Percentiles rank a stretch among this genome's conserved stretches.
phyloP scores from a whole-genome alignment of 2,888 invertebrate species.

The Drosophila affinis region DNA sequence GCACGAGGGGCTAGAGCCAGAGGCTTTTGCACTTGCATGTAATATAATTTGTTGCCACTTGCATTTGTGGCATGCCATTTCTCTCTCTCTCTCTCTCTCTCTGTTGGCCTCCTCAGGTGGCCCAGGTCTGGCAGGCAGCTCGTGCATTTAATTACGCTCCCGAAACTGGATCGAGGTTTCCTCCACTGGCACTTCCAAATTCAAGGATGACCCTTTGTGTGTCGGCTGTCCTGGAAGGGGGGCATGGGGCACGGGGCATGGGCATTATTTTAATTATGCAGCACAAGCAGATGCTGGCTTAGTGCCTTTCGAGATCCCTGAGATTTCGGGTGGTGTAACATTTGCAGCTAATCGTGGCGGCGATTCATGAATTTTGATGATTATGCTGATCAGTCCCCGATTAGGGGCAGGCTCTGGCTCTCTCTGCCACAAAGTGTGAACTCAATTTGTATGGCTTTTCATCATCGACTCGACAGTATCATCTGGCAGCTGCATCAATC shows the following conservation, averaged over 20 bases:
- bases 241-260: too few relatives aligned
- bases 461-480: slow-evolving; percentile 50
- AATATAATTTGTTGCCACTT: slow-evolving; percentile 60
- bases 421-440: slow-evolving; percentile 61
- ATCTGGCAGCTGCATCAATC: slow-evolving; percentile 50
- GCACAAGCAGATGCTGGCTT: not conserved
- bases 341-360: slow-evolving; percentile 65
- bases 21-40: slow-evolving; percentile 25
- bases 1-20: slow-evolving; percentile 2
- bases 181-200: slow-evolving; percentile 25
- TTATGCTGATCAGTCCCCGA: slow-evolving; percentile 66
- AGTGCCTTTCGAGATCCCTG: not conserved
- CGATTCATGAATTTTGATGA: slow-evolving; percentile 75
- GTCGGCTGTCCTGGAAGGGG: not conserved
- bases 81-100: slow-evolving; percentile 7
- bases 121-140: slow-evolving; percentile 28
- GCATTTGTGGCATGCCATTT: slow-evolving; percentile 56
- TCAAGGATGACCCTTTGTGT: slow-evolving; percentile 49
- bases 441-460: slow-evolving; percentile 62
- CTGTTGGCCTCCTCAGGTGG: not conserved
- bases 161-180: slow-evolving; percentile 23
- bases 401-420: slow-evolving; percentile 40
- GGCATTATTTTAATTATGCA: slow-evolving; percentile 71
- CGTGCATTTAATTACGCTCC: slow-evolving; percentile 69
- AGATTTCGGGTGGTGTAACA: slow-evolving; percentile 38